Evolutionary conservation across 2,888 invertebrate species (phyloP).

Genomic region (Nyleta sp.): DNA sequence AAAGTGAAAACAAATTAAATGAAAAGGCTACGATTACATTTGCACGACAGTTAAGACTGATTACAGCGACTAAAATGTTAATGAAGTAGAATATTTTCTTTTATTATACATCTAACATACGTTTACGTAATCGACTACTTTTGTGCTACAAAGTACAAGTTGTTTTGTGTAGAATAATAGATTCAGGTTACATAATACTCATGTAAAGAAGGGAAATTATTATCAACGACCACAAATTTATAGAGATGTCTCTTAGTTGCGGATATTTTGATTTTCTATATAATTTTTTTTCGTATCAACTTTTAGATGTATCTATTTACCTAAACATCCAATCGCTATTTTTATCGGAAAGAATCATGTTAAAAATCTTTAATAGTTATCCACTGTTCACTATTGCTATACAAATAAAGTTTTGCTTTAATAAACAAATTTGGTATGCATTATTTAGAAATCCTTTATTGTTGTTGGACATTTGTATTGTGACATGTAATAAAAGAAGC

Average conservation of each 20-base stretch:
- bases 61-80: slow-evolving; percentile 44
- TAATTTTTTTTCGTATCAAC: slow-evolving; percentile 62
- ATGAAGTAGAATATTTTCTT: slow-evolving; percentile 40
- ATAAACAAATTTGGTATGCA: slow-evolving; percentile 74
- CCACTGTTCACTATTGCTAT: slow-evolving; percentile 82
- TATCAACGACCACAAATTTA: slow-evolving; percentile 40
- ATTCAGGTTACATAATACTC: slow-evolving; percentile 32
- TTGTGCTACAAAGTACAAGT: slow-evolving; percentile 33
- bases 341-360: slow-evolving; percentile 80
- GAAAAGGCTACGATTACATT: slow-evolving; percentile 53
- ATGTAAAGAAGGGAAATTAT: slow-evolving; percentile 38
- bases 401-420: slow-evolving; percentile 81
- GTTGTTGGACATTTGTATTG: no score
- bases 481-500: no score
- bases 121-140: slow-evolving; percentile 38
- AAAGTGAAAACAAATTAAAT: slow-evolving; percentile 10
- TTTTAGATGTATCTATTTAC: slow-evolving; percentile 78
- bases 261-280: slow-evolving; percentile 33
- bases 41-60: slow-evolving; percentile 65
- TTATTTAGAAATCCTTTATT: no score
- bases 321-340: slow-evolving; percentile 81
- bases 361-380: slow-evolving; percentile 81
- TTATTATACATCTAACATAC: slow-evolving; percentile 23
- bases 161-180: slow-evolving; percentile 50
- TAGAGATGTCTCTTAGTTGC: slow-evolving; percentile 32